Evolutionary conservation across 2,888 invertebrate species (phyloP).

Genomic region (Polymixis flavicincta): DNA sequence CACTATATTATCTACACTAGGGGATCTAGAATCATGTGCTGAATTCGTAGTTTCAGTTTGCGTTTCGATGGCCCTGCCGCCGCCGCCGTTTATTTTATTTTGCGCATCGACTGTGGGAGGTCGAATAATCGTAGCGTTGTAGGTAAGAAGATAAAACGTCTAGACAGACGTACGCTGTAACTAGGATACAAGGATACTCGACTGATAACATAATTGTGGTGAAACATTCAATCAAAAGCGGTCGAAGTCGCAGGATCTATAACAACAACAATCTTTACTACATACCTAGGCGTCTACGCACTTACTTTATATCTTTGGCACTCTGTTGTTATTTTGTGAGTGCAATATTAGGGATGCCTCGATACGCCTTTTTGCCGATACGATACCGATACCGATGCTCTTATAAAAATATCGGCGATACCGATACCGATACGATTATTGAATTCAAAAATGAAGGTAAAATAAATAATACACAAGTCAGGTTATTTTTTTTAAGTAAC

Average conservation of each 20-base stretch:
- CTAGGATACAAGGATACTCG: not conserved
- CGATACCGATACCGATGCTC: too few species aligned
- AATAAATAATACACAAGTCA: too few species aligned
- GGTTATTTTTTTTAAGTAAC: too few species aligned
- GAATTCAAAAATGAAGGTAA: too few species aligned
- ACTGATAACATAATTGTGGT: conserved; percentile 1
- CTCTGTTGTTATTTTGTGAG: not conserved
- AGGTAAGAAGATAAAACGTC: not conserved
- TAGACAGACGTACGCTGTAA: not conserved
- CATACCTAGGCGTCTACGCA: not conserved
- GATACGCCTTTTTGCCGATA: too few species aligned
- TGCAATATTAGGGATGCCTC: too few species aligned
- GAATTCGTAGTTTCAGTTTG: too few species aligned
- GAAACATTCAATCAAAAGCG: not conserved
- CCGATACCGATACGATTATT: too few species aligned
- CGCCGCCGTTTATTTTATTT: not conserved
- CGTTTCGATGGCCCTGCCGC: too few species aligned
- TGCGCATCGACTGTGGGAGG: not conserved
- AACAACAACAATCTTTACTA: not conserved
- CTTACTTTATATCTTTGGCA: not conserved
- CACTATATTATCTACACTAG: too few species aligned
- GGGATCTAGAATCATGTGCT: too few species aligned
- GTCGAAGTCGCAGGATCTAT: not conserved
- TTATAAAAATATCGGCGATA: too few species aligned
- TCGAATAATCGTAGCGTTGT: not conserved